These are phyloP conservation scores for Plagodis pulveraria DNA, from an alignment of 2,888 invertebrate genomes.

Conservation along the genomic window DNA sequence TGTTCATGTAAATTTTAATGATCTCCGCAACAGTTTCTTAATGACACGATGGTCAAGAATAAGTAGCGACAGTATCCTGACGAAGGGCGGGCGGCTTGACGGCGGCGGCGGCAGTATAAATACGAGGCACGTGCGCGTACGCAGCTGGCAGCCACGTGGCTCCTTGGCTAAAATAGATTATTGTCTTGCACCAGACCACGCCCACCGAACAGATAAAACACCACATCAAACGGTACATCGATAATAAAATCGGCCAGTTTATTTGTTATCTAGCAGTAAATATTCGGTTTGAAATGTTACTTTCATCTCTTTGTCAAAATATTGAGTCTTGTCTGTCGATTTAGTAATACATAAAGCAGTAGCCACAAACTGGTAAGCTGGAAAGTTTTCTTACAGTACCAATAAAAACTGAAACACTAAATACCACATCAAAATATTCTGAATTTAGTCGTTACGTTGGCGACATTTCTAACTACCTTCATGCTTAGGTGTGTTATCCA, in stretches of 20 bases:
- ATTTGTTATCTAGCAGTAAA: constrained; percentile 55
- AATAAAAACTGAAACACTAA: no score
- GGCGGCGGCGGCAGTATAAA: constrained; percentile 70
- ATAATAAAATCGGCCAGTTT: constrained; percentile 68
- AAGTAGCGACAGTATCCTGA: constrained; percentile 40
- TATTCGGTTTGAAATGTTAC: constrained; percentile 42
- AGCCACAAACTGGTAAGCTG: constrained; percentile 6
- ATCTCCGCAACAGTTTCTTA: constrained; percentile 14
- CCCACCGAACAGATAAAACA: constrained; percentile 79
- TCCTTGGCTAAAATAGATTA: constrained; percentile 81
- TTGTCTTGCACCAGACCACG: constrained; percentile 75
- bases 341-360: constrained; percentile 29
- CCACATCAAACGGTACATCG: constrained; percentile 77
- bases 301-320: constrained; percentile 50
- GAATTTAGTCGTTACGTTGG: no score
- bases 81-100: constrained; percentile 60
- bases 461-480: no score
- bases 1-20: neutral
- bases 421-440: no score
- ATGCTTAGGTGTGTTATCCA: neutral
- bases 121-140: constrained; percentile 78
- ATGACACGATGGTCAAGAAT: constrained; percentile 23
- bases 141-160: constrained; percentile 83
- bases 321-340: constrained; percentile 33
- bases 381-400: neutral